Evolutionary conservation across 2,888 invertebrate species (phyloP), one percentile per base, ranked within the genome.

Genomic region (Clistopyga incitator): DNA sequence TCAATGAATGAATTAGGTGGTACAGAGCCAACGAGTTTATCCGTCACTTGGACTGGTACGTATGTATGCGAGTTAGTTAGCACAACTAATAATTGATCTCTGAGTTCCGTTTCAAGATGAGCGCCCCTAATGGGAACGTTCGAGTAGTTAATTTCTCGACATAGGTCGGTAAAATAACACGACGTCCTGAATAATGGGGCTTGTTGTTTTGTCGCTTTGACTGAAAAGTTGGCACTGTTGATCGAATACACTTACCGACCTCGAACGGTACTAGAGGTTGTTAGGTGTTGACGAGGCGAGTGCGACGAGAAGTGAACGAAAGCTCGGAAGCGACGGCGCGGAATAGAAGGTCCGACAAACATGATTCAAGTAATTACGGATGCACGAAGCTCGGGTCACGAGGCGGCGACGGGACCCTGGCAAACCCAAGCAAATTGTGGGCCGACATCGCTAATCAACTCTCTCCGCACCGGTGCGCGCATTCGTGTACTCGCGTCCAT

Each of bases 351-450:
- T 74, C 64, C 74, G 76, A 79, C 74, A 83, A 83, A 83, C 83
- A 81, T 71, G 85, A 82, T 79, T 86, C 59, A 68, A 72, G 86
- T 85, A 85, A 86, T 86, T 86, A 85, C 76, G 74, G 77, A 81
- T 85, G 79, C 81, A 77, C 72, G 56, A 65, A 61, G 74, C 77
- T 83, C 45, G 67, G 34, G 20, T 45, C 61, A 61, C 61, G 71
- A 68, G 61, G 38, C 72, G 72, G 61, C 76, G 67, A 77, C 71
- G 77, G 54, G 67, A 76, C 71, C 61, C 20, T 34, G 23, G 50
- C 68, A 74, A 78, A 85, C 64, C 61, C 77, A 72, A 83, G 81
- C 78, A 81, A 85, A 85, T 83, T 84, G 81, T 81, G 77, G 83
- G 77, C 80, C 78, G 77, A 76, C 74, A 52, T 80, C 74, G 74